Conservation (phyloP, 2,888 invertebrate species). For the Lasioglossum lativentre region DNA sequence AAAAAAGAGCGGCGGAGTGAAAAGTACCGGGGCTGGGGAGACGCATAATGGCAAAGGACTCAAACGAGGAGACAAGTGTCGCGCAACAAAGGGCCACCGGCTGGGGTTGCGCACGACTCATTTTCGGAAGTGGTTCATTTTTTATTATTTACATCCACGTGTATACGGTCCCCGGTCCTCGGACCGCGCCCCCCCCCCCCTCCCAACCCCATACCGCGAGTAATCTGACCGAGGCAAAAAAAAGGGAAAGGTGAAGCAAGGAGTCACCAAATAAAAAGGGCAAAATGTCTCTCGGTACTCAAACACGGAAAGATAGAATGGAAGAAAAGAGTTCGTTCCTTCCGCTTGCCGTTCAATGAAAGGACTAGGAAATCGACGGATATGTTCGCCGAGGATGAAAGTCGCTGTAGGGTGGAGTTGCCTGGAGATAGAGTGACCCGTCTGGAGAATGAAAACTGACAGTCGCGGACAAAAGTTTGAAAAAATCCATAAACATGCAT, state of each 20-base stretch:
- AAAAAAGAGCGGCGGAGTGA: constrained; percentile 11
- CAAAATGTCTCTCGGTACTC: not conserved
- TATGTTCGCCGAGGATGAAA: not conserved
- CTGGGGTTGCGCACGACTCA: constrained; percentile 68
- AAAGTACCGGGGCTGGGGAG: constrained; percentile 42
- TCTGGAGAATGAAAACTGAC: not conserved
- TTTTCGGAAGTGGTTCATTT: constrained; percentile 76
- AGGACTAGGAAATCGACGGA: not conserved
- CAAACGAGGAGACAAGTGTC: constrained; percentile 72
- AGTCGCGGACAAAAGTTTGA: not conserved
- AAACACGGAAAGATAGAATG: not conserved
- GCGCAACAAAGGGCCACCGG: constrained; percentile 67
- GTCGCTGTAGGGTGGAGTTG: not conserved
- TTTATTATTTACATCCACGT: constrained; percentile 72
- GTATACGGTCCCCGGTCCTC: constrained; percentile 9
- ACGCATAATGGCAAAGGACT: constrained; percentile 59
- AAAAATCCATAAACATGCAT: no score
- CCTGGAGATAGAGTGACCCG: not conserved
- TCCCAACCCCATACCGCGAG: not conserved
- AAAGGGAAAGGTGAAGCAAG: not conserved
- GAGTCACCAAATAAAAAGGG: constrained; percentile 4
- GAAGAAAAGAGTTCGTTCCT: not conserved
- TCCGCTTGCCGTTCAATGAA: not conserved
- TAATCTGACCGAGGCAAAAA: constrained; percentile 19
- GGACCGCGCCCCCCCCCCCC: constrained; percentile 15